Base-by-base conservation (phyloP, 1,140 invertebrate species). In the Drosophila ogumai region DNA sequence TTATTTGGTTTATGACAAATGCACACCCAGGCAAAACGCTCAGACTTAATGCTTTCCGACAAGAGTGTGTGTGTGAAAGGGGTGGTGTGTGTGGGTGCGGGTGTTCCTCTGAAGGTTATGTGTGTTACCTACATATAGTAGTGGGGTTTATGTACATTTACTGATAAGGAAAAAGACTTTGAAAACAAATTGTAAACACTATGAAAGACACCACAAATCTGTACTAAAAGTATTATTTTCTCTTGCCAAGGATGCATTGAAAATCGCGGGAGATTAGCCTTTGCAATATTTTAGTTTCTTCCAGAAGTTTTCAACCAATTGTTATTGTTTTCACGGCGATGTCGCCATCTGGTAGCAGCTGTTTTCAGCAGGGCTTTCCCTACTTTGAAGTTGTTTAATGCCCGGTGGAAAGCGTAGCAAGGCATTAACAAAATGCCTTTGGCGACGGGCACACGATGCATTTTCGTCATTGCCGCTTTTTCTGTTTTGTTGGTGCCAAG, bases 1-100 rank as follows among this genome's bases (percentile, higher is more conserved):
- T 86, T 88, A 82, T 79, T 88, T 82, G 79, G 84, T 73, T 76
- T 88, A 88, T 82, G 84, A 88, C 79, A 74, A 86, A 64, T 86
- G 84, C 75, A 54, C 58, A 58, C 40, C 34, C 28, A 49, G 36
- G 44, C 36, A 36, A 46, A 59, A 31, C 47, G 47, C 61, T 47
- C 80, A 59, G 81, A 85, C 71, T 80, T 82, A 82, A 85, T 74
- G 67, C 36, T 73, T 50, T 73, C 69, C 40, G 69, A 73, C 66
- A 73, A 38, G 44, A 43, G 61, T 47, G 65, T 17, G 47, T 47
- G 46, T 17, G 49, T 6, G 12, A 3, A 6, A n/a, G 9, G 9
- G 34, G 43, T 12, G 58, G n/a, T 17, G 28, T 36, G 28, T 25
- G 19, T 25, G 44, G 44, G 44, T 25, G 22, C 8, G 6, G 7